A percentile compares a stretch with the other conserved stretches of the same genome.
phyloP scores from a whole-genome alignment of 2,888 invertebrate species.

The Apamea anceps region DNA sequence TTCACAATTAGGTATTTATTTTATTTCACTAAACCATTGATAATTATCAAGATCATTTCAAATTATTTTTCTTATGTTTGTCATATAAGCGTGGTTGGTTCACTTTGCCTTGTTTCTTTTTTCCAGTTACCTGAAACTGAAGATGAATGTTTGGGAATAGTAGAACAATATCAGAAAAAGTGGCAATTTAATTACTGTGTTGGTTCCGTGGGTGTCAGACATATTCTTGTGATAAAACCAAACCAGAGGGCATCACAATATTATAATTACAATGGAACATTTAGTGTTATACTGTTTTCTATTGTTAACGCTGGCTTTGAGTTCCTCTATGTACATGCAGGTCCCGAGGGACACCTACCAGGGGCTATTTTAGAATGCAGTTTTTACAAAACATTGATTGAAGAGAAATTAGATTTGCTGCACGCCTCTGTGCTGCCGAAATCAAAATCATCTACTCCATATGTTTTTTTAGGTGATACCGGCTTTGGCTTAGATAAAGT shows the following conservation, averaged over 20 bases:
- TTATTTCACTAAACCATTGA: too few relatives aligned
- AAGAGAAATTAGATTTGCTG: constrained; percentile 12
- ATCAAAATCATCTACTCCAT: constrained; percentile 5
- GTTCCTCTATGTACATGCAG: constrained; percentile 5
- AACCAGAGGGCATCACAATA: constrained; percentile 6
- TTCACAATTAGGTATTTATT: too few relatives aligned
- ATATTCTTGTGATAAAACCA: constrained; percentile 14
- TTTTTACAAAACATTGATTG: constrained; percentile 11
- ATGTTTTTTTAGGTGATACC: constrained; percentile 20
- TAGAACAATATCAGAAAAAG: constrained; percentile 7
- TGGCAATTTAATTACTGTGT: constrained; percentile 24
- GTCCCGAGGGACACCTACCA: not conserved
- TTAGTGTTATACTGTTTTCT: constrained; percentile 16
- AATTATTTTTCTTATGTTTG: not conserved
- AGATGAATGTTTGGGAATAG: constrained; percentile 20
- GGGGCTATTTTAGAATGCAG: not conserved
- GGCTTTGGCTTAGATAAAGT: constrained; percentile 19
- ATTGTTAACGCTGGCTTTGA: constrained; percentile 16
- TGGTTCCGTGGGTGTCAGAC: constrained; percentile 13
- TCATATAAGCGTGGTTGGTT: not conserved
- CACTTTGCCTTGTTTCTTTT: not conserved
- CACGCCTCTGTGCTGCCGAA: not conserved
- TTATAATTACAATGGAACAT: constrained; percentile 15
- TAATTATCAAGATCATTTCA: too few relatives aligned
- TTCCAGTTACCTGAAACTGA: constrained; percentile 19